phyloP scores from a whole-genome alignment of 2,888 invertebrate species.

The Antheraea yamamai region DNA sequence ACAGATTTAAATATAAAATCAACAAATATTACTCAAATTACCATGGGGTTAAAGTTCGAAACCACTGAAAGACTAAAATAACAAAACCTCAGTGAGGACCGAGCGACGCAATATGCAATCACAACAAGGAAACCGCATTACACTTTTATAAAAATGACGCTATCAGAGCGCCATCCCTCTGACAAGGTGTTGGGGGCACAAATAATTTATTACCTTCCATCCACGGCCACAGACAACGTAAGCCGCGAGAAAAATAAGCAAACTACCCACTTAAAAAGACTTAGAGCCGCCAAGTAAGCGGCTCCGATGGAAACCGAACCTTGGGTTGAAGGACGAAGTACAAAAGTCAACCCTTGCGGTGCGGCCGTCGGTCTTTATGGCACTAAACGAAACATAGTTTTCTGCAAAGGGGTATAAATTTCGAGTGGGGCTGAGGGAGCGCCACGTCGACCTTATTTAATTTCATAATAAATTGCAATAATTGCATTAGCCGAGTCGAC shows the following conservation, averaged over 20 bases:
- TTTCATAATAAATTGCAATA: conserved; percentile 81
- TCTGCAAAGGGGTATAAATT: conserved; percentile 73
- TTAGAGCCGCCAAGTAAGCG: conserved; percentile 45
- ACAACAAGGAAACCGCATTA: conserved; percentile 75
- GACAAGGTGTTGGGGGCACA: conserved; percentile 75
- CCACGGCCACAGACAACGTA: conserved; percentile 73
- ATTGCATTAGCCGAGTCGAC: conserved; percentile 71
- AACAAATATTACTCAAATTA: neutral
- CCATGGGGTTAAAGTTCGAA: neutral
- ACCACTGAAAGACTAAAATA: conserved; percentile 15
- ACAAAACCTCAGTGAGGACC: conserved; percentile 26
- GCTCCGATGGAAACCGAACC: conserved; percentile 52
- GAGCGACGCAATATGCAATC: conserved; percentile 54
- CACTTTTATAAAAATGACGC: conserved; percentile 80
- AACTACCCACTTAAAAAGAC: conserved; percentile 75
- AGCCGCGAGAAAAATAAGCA: conserved; percentile 78
- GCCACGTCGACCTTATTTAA: conserved; percentile 75
- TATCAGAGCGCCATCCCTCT: conserved; percentile 61
- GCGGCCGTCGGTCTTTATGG: conserved; percentile 49
- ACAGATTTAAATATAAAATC: too few relatives aligned
- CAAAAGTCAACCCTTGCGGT: conserved; percentile 58
- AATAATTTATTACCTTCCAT: conserved; percentile 76
- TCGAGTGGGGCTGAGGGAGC: conserved; percentile 45
- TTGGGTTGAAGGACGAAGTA: conserved; percentile 50
- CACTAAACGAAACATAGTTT: conserved; percentile 53